phyloP scores from a whole-genome alignment of 2,888 invertebrate species.

The Trachelus tabidus region DNA sequence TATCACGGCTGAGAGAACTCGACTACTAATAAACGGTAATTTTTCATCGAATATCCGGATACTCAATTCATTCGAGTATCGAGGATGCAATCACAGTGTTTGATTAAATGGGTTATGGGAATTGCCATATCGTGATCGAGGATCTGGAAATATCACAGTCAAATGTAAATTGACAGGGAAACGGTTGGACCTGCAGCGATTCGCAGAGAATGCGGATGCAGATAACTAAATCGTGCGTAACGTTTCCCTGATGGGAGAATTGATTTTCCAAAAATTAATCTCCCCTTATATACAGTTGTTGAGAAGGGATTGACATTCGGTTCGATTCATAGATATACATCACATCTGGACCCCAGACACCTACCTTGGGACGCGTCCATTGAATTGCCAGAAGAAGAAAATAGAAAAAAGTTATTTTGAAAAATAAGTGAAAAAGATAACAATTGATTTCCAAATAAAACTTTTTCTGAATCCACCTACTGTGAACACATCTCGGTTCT shows the following conservation, averaged over 20 bases:
- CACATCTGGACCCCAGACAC: neutral
- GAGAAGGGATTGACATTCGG: neutral
- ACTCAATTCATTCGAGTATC: neutral
- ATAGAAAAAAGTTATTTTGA: neutral
- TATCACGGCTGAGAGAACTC: neutral
- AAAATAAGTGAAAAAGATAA: neutral
- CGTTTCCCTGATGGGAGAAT: neutral
- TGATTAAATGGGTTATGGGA: neutral
- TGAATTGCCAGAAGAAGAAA: neutral
- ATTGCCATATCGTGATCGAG: neutral
- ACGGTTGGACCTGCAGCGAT: neutral
- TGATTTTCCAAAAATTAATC: neutral
- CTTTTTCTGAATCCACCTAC: neutral
- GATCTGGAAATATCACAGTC: neutral
- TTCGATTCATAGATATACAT: neutral
- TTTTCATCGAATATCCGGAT: neutral
- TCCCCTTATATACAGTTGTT: neutral
- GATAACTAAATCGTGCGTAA: neutral
- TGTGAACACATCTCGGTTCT: neutral
- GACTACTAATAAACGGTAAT: neutral
- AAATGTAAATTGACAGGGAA: neutral
- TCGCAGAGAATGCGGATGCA: neutral
- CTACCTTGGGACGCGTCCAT: neutral
- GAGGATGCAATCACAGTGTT: neutral
- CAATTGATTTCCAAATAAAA: neutral